Base-by-base conservation (phyloP, 2,797 vertebrate species). In the Poeciliopsis gracilis region DNA sequence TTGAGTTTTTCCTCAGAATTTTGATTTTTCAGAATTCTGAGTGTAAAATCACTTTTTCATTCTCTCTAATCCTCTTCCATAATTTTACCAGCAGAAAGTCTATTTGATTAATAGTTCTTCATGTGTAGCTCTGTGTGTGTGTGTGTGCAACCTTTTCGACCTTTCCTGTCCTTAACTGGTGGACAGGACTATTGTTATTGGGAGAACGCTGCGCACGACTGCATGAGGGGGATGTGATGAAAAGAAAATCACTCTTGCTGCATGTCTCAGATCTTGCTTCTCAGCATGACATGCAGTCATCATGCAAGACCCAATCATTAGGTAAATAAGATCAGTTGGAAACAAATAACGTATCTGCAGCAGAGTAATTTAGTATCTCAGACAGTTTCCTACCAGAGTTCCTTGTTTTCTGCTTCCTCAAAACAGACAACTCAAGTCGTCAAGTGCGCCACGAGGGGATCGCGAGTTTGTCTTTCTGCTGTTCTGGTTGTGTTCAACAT, bases 251-350 rank as follows among this genome's bases (percentile, higher is more conserved):
- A 69, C 79, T 90, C 61, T 16, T 77, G 66, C 9, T 78, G 43
- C 72, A 72, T 61, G 45, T 49, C 75, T 77, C 81, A 41, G 83
- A 81, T 70, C 78, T 77, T 63, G 55, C 76, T 41, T 80, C 87
- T 80, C 92, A 90, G 92, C 85, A 72, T 88, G 92, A 81, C 86
- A 70, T 25, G 47, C 30, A 77, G 84, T 73, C 82, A 83, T 91
- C 87, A 90, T 73, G 86, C 66, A 80, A 91, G 94, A 55, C 90
- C 83, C 92, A 93, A 93, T 94, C 88, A 86, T 83, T 88, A 91
- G 89, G 88, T 89, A 93, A 94, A 94, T 92, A 77, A 91, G 86
- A 93, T 89, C 90, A 90, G 91, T 87, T 72, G 90, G 91, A 91
- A 86, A 86, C 87, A 92, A 90, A 92, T 92, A 90, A 92, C 84